Conservation (phyloP, 35 echinoderm and acorn worm species). For the Patiria miniata region DNA sequence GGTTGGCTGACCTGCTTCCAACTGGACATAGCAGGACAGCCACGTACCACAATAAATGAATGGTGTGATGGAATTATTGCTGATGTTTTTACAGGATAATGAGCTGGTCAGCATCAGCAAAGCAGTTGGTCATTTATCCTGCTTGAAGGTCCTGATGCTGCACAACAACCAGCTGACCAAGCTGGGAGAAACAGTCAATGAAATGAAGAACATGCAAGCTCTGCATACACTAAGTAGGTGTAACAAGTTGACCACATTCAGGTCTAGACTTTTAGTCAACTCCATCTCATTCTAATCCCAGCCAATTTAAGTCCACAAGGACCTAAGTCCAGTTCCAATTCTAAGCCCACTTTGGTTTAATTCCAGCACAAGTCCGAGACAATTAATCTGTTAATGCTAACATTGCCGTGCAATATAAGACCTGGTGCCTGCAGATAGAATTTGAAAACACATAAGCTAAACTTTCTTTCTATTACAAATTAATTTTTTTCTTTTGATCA, state of each 20-base stretch:
- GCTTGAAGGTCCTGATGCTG: constrained; percentile 69
- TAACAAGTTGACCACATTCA: not conserved
- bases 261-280: not conserved
- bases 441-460: too few relatives aligned
- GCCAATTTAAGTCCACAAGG: too few relatives aligned
- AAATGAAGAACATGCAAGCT: constrained; percentile 86
- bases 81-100: constrained; percentile 64
- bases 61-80: not conserved
- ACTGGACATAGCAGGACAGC: too few relatives aligned
- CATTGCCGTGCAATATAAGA: too few relatives aligned
- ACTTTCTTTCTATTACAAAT: too few relatives aligned
- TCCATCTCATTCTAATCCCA: too few relatives aligned
- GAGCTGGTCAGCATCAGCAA: constrained; percentile 77
- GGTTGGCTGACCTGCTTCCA: not conserved
- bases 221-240: constrained; percentile 81
- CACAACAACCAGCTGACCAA: constrained; percentile 89
- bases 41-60: not conserved
- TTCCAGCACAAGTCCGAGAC: too few relatives aligned
- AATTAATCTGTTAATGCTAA: too few relatives aligned
- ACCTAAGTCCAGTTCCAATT: not conserved
- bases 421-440: too few relatives aligned
- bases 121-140: constrained; percentile 62
- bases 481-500: too few relatives aligned
- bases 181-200: constrained; percentile 77
- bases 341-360: too few relatives aligned